Evolutionary conservation across 2,888 invertebrate genomes (phyloP).

Genomic region (Tenthredo scrophulariae): DNA sequence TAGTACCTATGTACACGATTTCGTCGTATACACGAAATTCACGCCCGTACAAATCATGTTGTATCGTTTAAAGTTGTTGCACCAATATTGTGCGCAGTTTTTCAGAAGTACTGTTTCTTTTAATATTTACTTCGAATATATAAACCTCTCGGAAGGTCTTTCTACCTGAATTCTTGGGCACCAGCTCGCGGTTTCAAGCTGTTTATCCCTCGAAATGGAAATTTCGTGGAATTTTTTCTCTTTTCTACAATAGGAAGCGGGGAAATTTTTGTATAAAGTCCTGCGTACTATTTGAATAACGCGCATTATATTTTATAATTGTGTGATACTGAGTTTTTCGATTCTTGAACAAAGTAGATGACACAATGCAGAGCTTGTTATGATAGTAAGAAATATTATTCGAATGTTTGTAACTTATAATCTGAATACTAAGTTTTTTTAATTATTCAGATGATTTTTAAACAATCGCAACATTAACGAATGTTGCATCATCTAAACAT

Average conservation of each 20-base stretch:
- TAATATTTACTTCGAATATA: not conserved
- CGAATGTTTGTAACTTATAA: not conserved
- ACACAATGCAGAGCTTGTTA: not conserved
- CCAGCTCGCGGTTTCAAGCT: not conserved
- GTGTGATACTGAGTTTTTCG: not conserved
- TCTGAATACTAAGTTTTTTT: not conserved
- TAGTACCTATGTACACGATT: not conserved
- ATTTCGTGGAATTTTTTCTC: not conserved
- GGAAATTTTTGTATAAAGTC: not conserved
- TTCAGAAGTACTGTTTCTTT: not conserved
- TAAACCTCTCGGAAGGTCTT: not conserved
- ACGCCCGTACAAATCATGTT: not conserved
- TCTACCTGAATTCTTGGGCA: not conserved
- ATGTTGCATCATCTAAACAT: constrained; percentile 43
- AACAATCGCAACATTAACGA: constrained; percentile 41
- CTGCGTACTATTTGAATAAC: not conserved
- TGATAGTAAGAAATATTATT: constrained; percentile 1
- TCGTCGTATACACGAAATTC: not conserved
- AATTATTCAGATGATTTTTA: constrained; percentile 18
- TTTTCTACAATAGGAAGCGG: too few species aligned
- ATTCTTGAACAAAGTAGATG: not conserved
- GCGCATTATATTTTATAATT: not conserved
- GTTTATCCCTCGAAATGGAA: not conserved
- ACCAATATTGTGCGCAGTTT: not conserved
- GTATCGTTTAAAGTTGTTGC: not conserved